Conservation (phyloP, 2,888 invertebrate genomes). For the Calameuta filiformis region DNA sequence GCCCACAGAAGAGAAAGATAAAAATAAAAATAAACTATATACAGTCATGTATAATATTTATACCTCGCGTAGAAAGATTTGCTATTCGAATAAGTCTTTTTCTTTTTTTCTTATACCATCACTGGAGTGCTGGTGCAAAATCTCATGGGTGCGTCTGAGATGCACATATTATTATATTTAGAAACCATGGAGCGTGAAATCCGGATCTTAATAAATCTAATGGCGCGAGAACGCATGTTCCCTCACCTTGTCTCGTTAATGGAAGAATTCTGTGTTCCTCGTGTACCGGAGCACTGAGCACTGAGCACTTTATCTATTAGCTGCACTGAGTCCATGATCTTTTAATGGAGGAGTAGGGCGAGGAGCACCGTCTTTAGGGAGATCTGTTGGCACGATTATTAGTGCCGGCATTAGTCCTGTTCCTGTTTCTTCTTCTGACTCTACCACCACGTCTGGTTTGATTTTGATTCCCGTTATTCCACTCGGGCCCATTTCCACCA, state of each 20-base stretch:
- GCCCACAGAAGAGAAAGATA: background rate
- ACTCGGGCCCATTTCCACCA: constrained; percentile 48
- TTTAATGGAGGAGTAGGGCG: background rate
- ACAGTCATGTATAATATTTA: background rate
- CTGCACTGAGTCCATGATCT: background rate
- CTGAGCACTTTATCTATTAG: background rate
- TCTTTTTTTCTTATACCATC: background rate
- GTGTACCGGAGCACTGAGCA: background rate
- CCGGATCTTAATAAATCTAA: background rate
- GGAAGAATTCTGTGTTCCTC: background rate
- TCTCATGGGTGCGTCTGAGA: background rate
- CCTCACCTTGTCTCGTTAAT: background rate
- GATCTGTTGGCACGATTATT: constrained; percentile 48
- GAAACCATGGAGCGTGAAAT: background rate
- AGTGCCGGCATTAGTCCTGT: constrained; percentile 47
- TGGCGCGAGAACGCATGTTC: background rate
- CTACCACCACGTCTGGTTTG: constrained; percentile 45
- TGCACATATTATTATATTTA: background rate
- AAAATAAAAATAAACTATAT: background rate
- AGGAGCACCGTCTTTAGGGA: constrained; percentile 13
- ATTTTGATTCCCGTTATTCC: constrained; percentile 43
- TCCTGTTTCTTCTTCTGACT: constrained; percentile 52
- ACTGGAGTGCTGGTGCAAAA: background rate
- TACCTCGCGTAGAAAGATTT: background rate
- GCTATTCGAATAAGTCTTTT: background rate